A percentile compares a stretch with the other conserved stretches of the same genome.
These are phyloP conservation scores for Capreolus pygargus DNA, from an alignment of 2,113 vertebrate species.

Conservation along the genomic window DNA sequence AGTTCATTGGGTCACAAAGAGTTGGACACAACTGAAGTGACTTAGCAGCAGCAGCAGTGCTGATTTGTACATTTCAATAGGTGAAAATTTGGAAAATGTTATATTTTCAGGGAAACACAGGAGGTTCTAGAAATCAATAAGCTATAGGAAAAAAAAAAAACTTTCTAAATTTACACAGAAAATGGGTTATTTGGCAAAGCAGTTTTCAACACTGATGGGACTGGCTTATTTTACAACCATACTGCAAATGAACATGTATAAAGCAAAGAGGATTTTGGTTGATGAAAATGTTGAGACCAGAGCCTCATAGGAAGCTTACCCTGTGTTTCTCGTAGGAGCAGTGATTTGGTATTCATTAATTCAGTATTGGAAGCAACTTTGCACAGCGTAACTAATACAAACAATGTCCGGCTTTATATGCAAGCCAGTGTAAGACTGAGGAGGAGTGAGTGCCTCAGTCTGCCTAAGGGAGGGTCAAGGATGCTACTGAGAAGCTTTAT, in stretches of 20 bases:
- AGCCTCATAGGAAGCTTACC: neutral
- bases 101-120: neutral
- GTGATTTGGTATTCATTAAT: neutral
- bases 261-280: neutral
- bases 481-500: neutral
- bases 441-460: neutral
- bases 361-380: neutral
- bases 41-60: neutral
- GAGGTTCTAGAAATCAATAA: neutral
- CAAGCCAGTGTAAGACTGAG: neutral
- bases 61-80: neutral
- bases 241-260: neutral
- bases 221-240: neutral
- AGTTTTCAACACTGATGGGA: neutral
- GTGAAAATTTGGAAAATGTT: neutral
- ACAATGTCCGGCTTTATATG: neutral
- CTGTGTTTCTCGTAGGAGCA: neutral
- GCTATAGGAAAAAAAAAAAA: neutral
- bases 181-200: neutral
- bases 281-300: neutral
- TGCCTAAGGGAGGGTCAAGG: neutral
- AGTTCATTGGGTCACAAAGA: neutral
- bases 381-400: rapidly evolving
- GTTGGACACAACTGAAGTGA: neutral
- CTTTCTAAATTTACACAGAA: neutral